Conservation (phyloP, 2,797 vertebrate genomes). For the Sparidentex hasta region DNA sequence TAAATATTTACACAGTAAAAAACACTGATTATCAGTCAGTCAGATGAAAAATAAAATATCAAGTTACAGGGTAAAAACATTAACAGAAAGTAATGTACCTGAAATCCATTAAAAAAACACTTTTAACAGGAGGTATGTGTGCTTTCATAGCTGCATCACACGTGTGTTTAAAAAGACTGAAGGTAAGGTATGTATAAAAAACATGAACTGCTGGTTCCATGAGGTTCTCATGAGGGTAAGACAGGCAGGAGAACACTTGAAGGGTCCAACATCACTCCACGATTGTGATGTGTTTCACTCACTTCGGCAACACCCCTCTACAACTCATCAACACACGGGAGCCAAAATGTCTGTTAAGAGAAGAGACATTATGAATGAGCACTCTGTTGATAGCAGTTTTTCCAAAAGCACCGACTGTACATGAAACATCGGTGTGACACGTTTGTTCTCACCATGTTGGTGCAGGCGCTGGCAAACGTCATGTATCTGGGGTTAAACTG, state of each 20-base stretch:
- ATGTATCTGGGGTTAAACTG: slow-evolving; percentile 97
- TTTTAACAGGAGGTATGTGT: neutral
- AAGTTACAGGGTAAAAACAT: neutral
- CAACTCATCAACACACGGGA: slow-evolving; percentile 90
- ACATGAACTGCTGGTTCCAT: neutral
- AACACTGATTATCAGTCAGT: neutral
- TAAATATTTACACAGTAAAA: slow-evolving; percentile 18
- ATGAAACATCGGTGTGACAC: neutral
- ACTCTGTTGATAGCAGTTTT: neutral
- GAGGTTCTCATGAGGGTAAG: neutral
- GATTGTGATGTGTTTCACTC: neutral
- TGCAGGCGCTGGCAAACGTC: slow-evolving; percentile 95
- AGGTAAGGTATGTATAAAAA: slow-evolving; percentile 3
- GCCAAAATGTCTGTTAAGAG: slow-evolving; percentile 91
- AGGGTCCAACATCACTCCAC: neutral
- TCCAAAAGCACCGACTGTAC: neutral
- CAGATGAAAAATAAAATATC: neutral
- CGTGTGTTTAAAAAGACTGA: slow-evolving; percentile 16
- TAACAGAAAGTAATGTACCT: neutral
- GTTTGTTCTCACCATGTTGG: slow-evolving; percentile 89
- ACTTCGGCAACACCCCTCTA: slow-evolving; percentile 23
- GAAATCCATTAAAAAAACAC: neutral
- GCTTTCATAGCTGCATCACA: neutral
- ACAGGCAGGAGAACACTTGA: neutral
- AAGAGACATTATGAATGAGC: neutral